Conservation (phyloP, 2,888 invertebrate species). For the Ganaspis brasiliensis region DNA sequence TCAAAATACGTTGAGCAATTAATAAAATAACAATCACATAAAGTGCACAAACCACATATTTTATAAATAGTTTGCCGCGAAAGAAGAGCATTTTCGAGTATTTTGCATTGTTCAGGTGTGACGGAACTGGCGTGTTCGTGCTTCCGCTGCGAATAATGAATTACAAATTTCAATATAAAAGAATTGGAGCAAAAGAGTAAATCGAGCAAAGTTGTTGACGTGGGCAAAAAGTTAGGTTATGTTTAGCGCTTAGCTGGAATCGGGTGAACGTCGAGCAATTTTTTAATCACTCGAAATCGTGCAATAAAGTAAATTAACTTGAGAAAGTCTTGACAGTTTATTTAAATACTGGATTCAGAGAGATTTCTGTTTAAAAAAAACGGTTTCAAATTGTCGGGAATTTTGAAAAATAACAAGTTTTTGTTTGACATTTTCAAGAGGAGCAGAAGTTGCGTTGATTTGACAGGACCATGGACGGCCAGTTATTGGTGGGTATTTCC, state of each 20-base stretch:
- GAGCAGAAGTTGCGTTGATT: slow-evolving; percentile 58
- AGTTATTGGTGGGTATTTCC: slow-evolving; percentile 71
- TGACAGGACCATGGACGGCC: slow-evolving; percentile 73
- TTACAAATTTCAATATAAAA: slow-evolving; percentile 5
- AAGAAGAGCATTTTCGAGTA: slow-evolving; percentile 35
- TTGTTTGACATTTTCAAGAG: not conserved
- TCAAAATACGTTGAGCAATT: slow-evolving; percentile 32
- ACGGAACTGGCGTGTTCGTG: not conserved
- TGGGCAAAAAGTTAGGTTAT: slow-evolving; percentile 10
- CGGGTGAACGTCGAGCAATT: no score
- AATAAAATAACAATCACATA: slow-evolving; percentile 34
- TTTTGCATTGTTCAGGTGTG: slow-evolving; percentile 31
- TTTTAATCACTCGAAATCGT: no score
- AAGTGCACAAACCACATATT: slow-evolving; percentile 31
- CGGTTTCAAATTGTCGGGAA: no score
- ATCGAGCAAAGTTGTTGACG: not conserved
- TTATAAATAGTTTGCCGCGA: slow-evolving; percentile 29
- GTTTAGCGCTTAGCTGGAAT: not conserved
- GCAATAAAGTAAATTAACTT: no score
- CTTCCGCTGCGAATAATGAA: not conserved
- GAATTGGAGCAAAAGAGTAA: slow-evolving; percentile 11
- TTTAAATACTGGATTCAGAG: no score
- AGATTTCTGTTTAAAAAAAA: no score
- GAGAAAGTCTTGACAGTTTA: no score
- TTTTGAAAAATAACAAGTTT: no score